Base-by-base conservation (phyloP, 1,140 invertebrate species). In the Temnothorax nylanderi region DNA sequence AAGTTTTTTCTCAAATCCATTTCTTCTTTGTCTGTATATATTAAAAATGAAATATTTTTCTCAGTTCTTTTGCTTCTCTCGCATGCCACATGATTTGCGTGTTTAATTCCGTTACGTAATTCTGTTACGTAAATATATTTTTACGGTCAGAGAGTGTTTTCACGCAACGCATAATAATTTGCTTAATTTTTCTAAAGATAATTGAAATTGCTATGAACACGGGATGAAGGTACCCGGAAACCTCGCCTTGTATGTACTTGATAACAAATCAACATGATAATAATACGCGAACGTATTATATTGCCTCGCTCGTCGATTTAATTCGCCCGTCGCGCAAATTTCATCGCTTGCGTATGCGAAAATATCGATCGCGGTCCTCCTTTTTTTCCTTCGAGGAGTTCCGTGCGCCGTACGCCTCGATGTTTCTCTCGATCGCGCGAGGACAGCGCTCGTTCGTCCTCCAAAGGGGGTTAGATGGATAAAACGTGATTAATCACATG, bases 401-500 rank as follows among this genome's bases (percentile, higher is more conserved):
- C 41, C 67, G 26, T 37, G 54, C 80, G 44, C 41, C 78, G 37
- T 47, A 11, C 4, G 37, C 8, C 26, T 84, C 69, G 21, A 49
- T 4, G 58, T 62, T 32, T 56, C 18, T 60, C 41, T 60, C 54
- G 54, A 60, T 74, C 69, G 76, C 44, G 62, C 76, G 47, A 64
- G 76, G 44, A 78, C 41, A 62, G 60, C 49, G 64, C 69, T 60
- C 82, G 60, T 64, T 82, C 34, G 77, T 82, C 62, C 64, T 82
- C 67, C 54, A 26, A 81, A 69, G 54, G 44, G 72, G 88, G 87
- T 34, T 71, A 47, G 56, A 80, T 88, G 87, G 72, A 37, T 87
- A 89, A 89, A 60, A 75, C 71, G 62, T 85, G 89, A 90, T 91
- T 92, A 87, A 89, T 92, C 89, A 86, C 69, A 87, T 71, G 90